Conservation (phyloP, 2,888 invertebrate species). For the Zygaena filipendulae region DNA sequence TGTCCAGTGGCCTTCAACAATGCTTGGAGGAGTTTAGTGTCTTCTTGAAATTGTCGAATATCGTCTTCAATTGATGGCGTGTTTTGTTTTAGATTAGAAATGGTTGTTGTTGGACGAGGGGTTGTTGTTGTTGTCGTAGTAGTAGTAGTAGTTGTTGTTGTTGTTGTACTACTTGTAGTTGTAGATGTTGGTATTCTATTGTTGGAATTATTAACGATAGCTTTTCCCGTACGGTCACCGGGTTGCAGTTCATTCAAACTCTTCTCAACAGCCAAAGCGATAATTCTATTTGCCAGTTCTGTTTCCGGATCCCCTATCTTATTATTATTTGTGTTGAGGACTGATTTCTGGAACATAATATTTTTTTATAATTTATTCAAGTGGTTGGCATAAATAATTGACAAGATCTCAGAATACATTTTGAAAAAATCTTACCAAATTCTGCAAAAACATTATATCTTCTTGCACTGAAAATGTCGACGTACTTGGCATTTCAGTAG, state of each 20-base stretch:
- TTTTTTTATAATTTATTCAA: neutral
- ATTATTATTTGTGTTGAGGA: constrained; percentile 41
- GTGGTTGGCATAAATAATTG: no score
- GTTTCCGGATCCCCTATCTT: constrained; percentile 51
- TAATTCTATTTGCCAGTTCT: constrained; percentile 62
- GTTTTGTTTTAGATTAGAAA: constrained; percentile 17
- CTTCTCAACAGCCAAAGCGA: constrained; percentile 63
- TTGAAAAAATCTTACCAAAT: constrained; percentile 57
- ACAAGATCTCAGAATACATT: neutral
- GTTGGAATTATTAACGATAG: constrained; percentile 26
- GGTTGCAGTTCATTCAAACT: constrained; percentile 55
- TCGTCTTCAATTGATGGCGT: constrained; percentile 54
- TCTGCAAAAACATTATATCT: constrained; percentile 70
- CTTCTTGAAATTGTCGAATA: constrained; percentile 58
- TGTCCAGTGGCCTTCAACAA: constrained; percentile 56
- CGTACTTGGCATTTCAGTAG: constrained; percentile 51
- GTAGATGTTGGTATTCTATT: constrained; percentile 30
- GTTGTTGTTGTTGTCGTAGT: constrained; percentile 26
- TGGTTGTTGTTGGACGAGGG: constrained; percentile 33
- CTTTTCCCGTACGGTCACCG: constrained; percentile 33
- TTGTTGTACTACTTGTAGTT: constrained; percentile 31
- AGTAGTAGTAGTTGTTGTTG: constrained; percentile 25
- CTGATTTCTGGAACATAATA: constrained; percentile 48
- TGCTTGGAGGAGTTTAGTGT: constrained; percentile 55
- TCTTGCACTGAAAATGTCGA: constrained; percentile 63